These are phyloP conservation scores for Poecilobothrus nobilitatus DNA, from an alignment of 2,888 invertebrate species.

Conservation along the genomic window DNA sequence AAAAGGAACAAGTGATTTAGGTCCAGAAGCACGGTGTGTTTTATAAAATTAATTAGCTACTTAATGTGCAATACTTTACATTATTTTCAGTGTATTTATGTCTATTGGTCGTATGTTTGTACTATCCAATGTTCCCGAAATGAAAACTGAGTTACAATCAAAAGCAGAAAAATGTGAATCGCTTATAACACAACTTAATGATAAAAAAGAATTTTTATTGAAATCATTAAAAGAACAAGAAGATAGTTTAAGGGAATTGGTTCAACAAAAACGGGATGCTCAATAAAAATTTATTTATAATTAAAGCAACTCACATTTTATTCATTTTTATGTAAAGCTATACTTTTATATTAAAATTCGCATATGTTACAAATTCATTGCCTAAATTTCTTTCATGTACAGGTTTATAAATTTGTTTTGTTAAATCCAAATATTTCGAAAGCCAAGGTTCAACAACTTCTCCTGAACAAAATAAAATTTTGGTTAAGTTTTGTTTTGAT, in stretches of 20 bases:
- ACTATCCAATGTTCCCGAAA: constrained; percentile 53
- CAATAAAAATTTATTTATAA: neutral
- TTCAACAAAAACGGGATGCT: constrained; percentile 55
- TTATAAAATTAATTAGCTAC: too few relatives aligned
- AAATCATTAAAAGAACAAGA: constrained; percentile 71
- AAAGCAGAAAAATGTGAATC: constrained; percentile 53
- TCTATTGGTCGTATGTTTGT: constrained; percentile 77
- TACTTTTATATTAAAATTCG: constrained; percentile 70
- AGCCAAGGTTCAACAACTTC: constrained; percentile 67
- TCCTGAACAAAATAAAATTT: constrained; percentile 68
- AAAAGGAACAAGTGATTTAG: constrained; percentile 41
- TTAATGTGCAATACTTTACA: neutral
- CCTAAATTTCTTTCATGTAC: constrained; percentile 81
- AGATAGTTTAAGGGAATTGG: constrained; percentile 71
- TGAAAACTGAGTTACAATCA: constrained; percentile 53
- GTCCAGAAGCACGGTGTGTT: constrained; percentile 37
- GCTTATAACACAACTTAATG: constrained; percentile 61
- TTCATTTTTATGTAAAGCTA: neutral
- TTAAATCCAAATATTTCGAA: constrained; percentile 53
- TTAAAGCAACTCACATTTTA: neutral
- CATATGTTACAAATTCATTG: constrained; percentile 85
- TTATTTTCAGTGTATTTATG: constrained; percentile 36
- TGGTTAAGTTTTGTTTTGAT: constrained; percentile 44
- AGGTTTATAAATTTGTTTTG: constrained; percentile 64
- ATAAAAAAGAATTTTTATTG: constrained; percentile 64